These are phyloP conservation scores for Halichoerus grypus DNA, from an alignment of 2,113 vertebrate genomes.

Conservation along the genomic window DNA sequence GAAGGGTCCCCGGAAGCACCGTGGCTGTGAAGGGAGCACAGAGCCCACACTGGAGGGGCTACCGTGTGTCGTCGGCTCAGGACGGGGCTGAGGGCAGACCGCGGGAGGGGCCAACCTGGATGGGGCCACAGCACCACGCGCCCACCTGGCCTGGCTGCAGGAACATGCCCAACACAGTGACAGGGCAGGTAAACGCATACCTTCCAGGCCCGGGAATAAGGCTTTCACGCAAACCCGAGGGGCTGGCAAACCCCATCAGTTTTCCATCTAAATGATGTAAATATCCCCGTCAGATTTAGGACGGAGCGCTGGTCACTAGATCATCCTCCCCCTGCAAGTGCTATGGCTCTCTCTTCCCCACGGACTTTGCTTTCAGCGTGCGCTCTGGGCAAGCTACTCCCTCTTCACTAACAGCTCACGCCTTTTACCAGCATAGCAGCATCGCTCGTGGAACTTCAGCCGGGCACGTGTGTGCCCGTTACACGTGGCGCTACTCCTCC, in stretches of 20 bases:
- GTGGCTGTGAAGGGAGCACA: background rate
- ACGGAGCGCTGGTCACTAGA: background rate
- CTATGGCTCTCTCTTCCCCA: background rate
- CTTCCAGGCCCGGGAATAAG: background rate
- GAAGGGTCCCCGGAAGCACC: background rate
- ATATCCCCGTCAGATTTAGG: background rate
- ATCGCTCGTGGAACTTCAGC: accelerated
- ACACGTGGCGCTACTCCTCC: background rate
- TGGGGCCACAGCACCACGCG: background rate
- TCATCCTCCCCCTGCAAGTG: too few relatives aligned
- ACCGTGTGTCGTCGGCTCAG: background rate
- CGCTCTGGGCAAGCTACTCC: background rate
- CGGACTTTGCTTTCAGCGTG: background rate
- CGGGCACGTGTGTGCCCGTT: accelerated
- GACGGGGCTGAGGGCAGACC: background rate
- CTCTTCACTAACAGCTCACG: accelerated
- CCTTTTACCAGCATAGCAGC: accelerated
- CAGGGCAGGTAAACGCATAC: background rate
- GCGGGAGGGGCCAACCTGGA: background rate
- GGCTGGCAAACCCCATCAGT: background rate
- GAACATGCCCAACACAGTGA: background rate
- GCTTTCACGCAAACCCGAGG: background rate
- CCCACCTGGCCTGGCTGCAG: background rate
- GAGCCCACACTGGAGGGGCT: background rate
- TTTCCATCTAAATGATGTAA: background rate